Conservation (phyloP, 1,140 invertebrate genomes). For the Psix sp. region DNA sequence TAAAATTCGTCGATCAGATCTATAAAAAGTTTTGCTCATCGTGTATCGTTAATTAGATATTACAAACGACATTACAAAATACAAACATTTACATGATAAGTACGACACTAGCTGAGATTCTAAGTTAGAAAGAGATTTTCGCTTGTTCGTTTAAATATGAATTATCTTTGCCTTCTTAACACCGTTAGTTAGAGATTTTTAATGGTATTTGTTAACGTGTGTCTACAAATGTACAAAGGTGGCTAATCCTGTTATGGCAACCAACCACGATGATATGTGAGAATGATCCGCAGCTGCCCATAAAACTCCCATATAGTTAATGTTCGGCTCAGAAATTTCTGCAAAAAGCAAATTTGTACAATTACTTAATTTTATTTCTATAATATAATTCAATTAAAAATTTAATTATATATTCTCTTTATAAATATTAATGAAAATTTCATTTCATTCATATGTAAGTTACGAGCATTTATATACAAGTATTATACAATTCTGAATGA, state of each 20-base stretch:
- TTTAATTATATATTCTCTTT: no score
- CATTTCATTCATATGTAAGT: no score
- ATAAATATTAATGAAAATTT: no score
- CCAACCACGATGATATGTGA: slow-evolving; percentile 64
- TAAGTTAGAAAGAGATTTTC: slow-evolving; percentile 21
- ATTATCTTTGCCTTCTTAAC: slow-evolving; percentile 49
- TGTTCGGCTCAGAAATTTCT: slow-evolving; percentile 83
- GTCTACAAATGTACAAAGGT: slow-evolving; percentile 64
- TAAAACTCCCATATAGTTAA: slow-evolving; percentile 81
- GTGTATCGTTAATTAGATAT: no score
- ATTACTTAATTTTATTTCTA: not conserved
- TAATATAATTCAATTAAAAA: no score
- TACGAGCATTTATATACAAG: no score
- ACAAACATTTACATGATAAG: slow-evolving; percentile 24
- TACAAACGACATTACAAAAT: slow-evolving; percentile 11
- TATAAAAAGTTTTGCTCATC: no score
- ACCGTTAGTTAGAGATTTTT: slow-evolving; percentile 14
- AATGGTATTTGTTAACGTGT: slow-evolving; percentile 38
- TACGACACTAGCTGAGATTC: slow-evolving; percentile 28
- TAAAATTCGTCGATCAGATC: slow-evolving; percentile 35
- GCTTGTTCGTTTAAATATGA: slow-evolving; percentile 49
- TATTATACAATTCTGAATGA: no score
- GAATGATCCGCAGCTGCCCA: slow-evolving; percentile 64
- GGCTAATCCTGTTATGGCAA: slow-evolving; percentile 49
- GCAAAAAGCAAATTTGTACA: slow-evolving; percentile 5